Conservation (phyloP, 2,888 invertebrate species). For the Spodoptera littoralis region DNA sequence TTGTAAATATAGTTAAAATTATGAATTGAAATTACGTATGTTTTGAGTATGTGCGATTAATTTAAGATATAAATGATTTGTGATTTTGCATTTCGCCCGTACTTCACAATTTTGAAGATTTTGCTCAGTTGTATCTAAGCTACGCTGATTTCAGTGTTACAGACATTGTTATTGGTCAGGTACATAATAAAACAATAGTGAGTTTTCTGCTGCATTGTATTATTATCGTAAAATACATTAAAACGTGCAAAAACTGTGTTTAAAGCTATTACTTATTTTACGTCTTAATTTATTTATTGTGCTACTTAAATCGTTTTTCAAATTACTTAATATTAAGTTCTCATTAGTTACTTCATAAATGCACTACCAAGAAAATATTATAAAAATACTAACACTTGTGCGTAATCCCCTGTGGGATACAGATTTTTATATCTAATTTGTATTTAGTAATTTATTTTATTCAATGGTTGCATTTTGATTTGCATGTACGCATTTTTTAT, state of each 20-base stretch:
- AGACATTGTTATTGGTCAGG: conserved; percentile 20
- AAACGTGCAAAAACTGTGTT: conserved; percentile 42
- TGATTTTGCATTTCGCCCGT: conserved; percentile 62
- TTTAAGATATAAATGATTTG: conserved; percentile 30
- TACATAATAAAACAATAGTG: conserved; percentile 44
- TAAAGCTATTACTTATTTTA: conserved; percentile 12
- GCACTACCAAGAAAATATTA: conserved; percentile 3
- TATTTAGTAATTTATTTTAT: conserved; percentile 6
- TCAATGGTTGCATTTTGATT: no score
- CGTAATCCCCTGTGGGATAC: conserved; percentile 18
- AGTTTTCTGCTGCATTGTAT: conserved; percentile 50
- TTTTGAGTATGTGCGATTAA: conserved; percentile 29
- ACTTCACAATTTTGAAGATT: conserved; percentile 53
- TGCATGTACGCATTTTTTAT: no score
- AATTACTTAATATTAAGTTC: conserved; percentile 4
- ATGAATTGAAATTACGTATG: conserved; percentile 43
- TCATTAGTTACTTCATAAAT: no score
- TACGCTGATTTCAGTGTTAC: background rate
- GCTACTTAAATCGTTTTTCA: conserved; percentile 23
- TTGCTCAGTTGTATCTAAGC: conserved; percentile 53
- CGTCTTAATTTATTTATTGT: conserved; percentile 35
- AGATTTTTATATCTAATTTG: conserved; percentile 1
- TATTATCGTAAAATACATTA: conserved; percentile 54
- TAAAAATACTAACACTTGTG: conserved; percentile 32
- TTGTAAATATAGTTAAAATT: conserved; percentile 66